Evolutionary conservation across 1,140 invertebrate genomes (phyloP), one percentile per base, ranked within the genome.

Genomic region (Mycetomoellerius zeteki): DNA sequence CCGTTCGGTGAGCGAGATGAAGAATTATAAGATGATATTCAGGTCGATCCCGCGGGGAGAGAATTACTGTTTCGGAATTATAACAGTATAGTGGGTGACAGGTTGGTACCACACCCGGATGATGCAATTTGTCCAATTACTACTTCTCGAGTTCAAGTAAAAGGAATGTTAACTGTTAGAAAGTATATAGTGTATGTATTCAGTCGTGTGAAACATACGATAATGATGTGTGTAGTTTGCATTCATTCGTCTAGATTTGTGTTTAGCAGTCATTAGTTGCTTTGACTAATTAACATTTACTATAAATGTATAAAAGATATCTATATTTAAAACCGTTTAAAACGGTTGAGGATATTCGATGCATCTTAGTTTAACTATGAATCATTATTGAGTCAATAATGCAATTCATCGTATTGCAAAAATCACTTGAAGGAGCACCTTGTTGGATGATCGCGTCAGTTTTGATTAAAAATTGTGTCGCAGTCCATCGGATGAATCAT

Each of bases 91-190:
- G 8, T 24, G 43, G n/a, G 14, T 24, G 56, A 60, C 78, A 54
- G 60, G 10, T 75, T 24, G 77, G n/a, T 33, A 27, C 80, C 80
- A 54, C 69, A 24, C 37, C 37, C 37, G 80, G 30, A 62, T 84
- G 80, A 84, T 73, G 80, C 58, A 84, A 84, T 73, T 50, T 14
- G n/a, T 60, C 37, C 37, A 37, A 84, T 62, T 33, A 27, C 54
- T 62, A 37, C 24, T 60, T 84, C 24, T 30, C 37, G 52, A 27
- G 27, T 47, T 82, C n/a, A 6, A 69, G 58, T 30, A 82, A 82
- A 21, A 21, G 54, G 54, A 60, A 75, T 56, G 69, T 21, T 67
- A 67, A 65, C 14, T 65, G 30, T 75, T 69, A 73, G 69, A 84
- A 73, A 84, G 80, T 60, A 56, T 43, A 47, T 65, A 43, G 2